Percentiles rank a stretch among this genome's conserved stretches.
These are phyloP conservation scores for Graphium colonna DNA, from an alignment of 2,888 invertebrate genomes.

Conservation along the genomic window DNA sequence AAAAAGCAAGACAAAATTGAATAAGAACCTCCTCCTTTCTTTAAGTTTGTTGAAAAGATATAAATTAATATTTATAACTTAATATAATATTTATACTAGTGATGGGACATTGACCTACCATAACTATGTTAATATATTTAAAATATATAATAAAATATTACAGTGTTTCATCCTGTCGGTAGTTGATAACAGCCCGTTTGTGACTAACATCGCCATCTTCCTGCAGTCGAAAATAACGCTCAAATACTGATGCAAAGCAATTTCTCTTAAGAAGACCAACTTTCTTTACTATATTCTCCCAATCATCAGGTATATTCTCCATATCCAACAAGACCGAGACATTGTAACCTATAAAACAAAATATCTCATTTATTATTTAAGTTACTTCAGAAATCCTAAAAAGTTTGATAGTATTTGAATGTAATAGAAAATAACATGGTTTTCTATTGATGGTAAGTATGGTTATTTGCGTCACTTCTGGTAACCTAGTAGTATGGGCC, in stretches of 20 bases:
- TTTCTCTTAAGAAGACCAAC: conserved; percentile 97
- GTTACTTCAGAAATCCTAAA: no score
- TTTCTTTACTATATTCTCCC: conserved; percentile 93
- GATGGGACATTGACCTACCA: no score
- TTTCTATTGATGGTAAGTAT: conserved; percentile 6
- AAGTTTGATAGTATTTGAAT: neutral
- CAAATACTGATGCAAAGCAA: conserved; percentile 99
- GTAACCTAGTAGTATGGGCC: no score
- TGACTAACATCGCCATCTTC: conserved; percentile 94
- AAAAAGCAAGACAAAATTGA: no score
- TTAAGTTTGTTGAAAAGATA: no score
- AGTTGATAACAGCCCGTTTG: conserved; percentile 98
- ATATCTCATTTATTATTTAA: neutral
- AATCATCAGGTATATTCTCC: conserved; percentile 94
- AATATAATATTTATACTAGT: no score
- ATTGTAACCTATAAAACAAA: conserved; percentile 86
- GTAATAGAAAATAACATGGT: neutral
- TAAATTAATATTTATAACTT: no score
- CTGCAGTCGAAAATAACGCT: conserved; percentile 99
- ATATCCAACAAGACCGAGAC: conserved; percentile 96
- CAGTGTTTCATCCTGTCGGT: conserved; percentile 99
- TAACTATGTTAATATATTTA: no score
- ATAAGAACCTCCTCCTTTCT: no score
- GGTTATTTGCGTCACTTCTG: no score
- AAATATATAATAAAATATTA: conserved; percentile 78